These are phyloP conservation scores for Salmo trutta DNA, from an alignment of 2,797 vertebrate species.

Conservation along the genomic window DNA sequence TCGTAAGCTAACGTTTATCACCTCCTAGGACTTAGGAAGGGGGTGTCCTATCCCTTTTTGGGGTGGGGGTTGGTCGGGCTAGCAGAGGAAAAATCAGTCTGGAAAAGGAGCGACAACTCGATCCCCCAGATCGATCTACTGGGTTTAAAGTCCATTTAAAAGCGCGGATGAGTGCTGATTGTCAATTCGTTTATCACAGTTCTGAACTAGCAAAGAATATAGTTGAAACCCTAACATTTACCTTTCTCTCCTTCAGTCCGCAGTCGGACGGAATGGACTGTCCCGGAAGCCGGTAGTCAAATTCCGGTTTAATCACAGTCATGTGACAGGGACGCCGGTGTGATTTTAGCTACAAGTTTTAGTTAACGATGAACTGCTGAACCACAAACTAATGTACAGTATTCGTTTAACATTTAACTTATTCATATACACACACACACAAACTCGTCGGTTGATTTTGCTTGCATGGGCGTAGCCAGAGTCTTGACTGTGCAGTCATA, in stretches of 20 bases:
- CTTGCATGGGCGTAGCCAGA: not conserved
- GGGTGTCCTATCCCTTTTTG: slow-evolving; percentile 37
- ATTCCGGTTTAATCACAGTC: slow-evolving; percentile 75
- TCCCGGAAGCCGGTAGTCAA: slow-evolving; percentile 81
- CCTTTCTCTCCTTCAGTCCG: slow-evolving; percentile 94
- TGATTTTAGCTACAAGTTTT: not conserved
- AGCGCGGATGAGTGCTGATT: slow-evolving; percentile 22
- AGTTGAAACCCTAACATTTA: slow-evolving; percentile 65
- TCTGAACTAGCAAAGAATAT: slow-evolving; percentile 34
- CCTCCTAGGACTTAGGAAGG: not conserved
- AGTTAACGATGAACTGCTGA: not conserved
- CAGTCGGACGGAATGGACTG: slow-evolving; percentile 85
- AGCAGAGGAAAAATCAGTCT: not conserved
- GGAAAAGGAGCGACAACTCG: not conserved
- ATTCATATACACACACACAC: not conserved
- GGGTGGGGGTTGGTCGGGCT: not conserved
- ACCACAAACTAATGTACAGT: not conserved
- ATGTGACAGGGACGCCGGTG: slow-evolving; percentile 49
- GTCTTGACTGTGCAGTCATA: not conserved
- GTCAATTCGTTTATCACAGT: slow-evolving; percentile 36
- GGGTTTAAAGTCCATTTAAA: not conserved
- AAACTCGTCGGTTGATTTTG: not conserved
- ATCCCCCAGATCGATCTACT: not conserved
- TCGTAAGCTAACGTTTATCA: not conserved
- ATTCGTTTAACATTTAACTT: not conserved